Conservation (phyloP, 2,797 vertebrate genomes). For the Avahi laniger region DNA sequence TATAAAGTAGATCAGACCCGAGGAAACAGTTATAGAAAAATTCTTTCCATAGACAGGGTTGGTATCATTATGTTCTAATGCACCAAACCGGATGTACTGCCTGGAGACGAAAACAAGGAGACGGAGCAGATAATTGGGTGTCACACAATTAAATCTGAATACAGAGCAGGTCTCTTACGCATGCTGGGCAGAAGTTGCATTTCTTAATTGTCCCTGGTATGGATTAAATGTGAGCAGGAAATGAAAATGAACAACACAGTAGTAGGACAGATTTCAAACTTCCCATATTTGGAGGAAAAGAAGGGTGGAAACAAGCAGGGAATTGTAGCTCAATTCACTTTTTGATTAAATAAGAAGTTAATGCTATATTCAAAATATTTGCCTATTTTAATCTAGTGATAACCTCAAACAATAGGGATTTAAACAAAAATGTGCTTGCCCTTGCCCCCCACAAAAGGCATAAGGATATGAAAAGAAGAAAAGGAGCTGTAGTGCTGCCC, state of each 20-base stretch:
- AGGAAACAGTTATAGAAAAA: neutral
- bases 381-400: conserved; percentile 50
- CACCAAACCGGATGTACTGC: neutral
- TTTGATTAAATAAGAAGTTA: neutral
- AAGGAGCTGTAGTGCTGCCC: neutral
- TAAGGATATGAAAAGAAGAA: neutral
- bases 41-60: neutral
- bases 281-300: neutral
- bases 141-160: conserved; percentile 48
- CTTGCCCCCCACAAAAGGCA: neutral
- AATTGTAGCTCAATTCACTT: neutral
- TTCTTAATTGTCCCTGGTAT: neutral
- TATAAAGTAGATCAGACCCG: conserved; percentile 13
- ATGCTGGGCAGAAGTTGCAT: neutral
- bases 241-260: conserved; percentile 5
- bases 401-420: conserved; percentile 14
- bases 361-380: conserved; percentile 25
- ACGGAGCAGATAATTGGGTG: conserved; percentile 16
- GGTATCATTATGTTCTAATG: neutral
- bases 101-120: conserved; percentile 25
- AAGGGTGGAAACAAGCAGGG: neutral
- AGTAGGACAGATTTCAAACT: conserved; percentile 17
- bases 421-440: neutral
- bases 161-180: neutral
- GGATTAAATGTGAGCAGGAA: conserved; percentile 42